Percentiles rank a stretch among this genome's conserved stretches.
These are phyloP conservation scores for Papilio demoleus DNA, from an alignment of 2,888 invertebrate genomes.

Conservation along the genomic window DNA sequence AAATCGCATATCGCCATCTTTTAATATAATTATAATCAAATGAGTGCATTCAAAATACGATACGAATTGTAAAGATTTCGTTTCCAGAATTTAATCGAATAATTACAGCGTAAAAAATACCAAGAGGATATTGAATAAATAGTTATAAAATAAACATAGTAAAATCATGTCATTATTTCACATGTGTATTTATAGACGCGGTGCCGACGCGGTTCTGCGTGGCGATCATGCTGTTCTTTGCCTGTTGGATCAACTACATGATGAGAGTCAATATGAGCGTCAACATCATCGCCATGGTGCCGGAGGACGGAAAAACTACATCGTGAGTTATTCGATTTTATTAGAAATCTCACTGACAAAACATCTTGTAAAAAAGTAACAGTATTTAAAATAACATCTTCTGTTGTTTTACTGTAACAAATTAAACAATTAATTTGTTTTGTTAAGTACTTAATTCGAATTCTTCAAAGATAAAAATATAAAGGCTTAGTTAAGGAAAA, in stretches of 20 bases:
- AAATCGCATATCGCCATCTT: neutral
- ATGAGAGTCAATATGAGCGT: slow-evolving; percentile 90
- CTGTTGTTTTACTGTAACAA: neutral
- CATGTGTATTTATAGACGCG: slow-evolving; percentile 57
- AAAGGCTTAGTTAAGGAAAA: slow-evolving; percentile 14
- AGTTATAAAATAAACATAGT: no score
- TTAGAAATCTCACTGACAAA: no score
- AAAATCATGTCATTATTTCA: neutral
- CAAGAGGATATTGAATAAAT: no score
- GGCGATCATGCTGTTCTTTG: slow-evolving; percentile 89
- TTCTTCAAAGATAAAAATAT: neutral
- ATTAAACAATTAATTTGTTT: neutral
- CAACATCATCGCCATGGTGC: slow-evolving; percentile 88
- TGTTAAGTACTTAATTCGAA: neutral
- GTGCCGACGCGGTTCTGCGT: slow-evolving; percentile 76
- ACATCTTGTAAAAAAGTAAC: no score
- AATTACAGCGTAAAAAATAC: no score
- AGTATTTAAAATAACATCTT: no score
- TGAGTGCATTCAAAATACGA: no score
- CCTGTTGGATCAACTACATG: slow-evolving; percentile 89
- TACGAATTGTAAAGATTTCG: no score
- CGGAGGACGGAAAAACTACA: slow-evolving; percentile 63
- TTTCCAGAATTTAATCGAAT: no score
- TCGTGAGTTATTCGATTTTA: slow-evolving; percentile 63
- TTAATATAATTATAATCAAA: no score